phyloP scores from a whole-genome alignment of 2,888 invertebrate species.

The Apeira syringaria region DNA sequence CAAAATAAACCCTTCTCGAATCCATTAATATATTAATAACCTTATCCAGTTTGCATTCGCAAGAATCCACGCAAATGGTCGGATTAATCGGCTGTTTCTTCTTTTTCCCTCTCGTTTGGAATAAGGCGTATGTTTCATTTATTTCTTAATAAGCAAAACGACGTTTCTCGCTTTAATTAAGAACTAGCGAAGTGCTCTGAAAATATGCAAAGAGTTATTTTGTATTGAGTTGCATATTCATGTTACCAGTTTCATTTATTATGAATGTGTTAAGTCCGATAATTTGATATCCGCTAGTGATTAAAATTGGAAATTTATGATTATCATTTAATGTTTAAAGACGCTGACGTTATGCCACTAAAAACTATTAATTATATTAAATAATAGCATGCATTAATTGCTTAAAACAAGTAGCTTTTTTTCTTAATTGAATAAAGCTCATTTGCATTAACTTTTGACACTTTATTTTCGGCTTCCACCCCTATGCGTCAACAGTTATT shows the following conservation, averaged over 20 bases:
- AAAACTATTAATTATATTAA: no score
- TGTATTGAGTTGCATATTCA: neutral
- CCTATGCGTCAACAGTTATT: no score
- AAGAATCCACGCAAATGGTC: conserved; percentile 47
- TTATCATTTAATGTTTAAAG: neutral
- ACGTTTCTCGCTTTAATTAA: conserved; percentile 67
- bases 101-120: conserved; percentile 47
- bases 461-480: no score
- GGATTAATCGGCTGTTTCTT: conserved; percentile 39
- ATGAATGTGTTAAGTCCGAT: neutral
- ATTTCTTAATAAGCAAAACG: conserved; percentile 69
- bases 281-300: neutral
- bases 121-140: conserved; percentile 64
- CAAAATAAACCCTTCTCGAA: conserved; percentile 38
- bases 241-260: neutral
- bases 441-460: no score
- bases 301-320: neutral
- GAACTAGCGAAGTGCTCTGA: conserved; percentile 45
- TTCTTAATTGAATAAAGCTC: no score
- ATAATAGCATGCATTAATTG: no score
- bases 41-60: conserved; percentile 42
- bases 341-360: neutral
- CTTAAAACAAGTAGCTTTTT: no score
- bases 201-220: conserved; percentile 38
- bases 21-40: conserved; percentile 33